These are phyloP conservation scores for Noctilio leporinus DNA, from an alignment of 2,113 vertebrate species.

Conservation along the genomic window DNA sequence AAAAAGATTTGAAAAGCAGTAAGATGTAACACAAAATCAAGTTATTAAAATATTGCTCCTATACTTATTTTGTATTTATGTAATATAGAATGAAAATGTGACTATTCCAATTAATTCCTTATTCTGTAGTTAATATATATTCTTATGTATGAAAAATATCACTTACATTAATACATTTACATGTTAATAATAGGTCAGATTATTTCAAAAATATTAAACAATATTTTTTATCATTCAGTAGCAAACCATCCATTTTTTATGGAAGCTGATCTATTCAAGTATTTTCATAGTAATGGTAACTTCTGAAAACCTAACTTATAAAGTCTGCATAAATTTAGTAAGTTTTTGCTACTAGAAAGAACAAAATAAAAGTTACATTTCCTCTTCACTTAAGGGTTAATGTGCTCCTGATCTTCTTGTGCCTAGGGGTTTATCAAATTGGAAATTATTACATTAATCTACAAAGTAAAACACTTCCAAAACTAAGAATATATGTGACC, in stretches of 20 bases:
- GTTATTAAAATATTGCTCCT: not conserved
- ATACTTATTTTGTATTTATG: not conserved
- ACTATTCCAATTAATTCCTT: not conserved
- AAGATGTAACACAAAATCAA: not conserved
- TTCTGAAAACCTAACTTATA: not conserved
- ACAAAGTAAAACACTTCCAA: conserved; percentile 42
- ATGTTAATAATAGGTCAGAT: not conserved
- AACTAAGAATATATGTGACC: conserved; percentile 25
- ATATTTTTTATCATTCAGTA: not conserved
- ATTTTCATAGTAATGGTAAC: not conserved
- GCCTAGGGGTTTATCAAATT: conserved; percentile 24
- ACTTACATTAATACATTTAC: not conserved
- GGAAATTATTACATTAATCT: conserved; percentile 35
- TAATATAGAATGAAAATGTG: not conserved
- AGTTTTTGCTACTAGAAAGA: conserved; percentile 18
- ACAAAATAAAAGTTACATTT: conserved; percentile 39
- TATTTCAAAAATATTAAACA: not conserved
- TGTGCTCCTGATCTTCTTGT: not conserved
- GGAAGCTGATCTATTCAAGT: not conserved
- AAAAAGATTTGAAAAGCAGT: not conserved
- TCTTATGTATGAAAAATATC: not conserved
- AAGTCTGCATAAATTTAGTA: not conserved
- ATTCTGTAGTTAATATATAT: not conserved
- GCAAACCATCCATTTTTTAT: not conserved
- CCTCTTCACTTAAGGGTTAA: not conserved